These are phyloP conservation scores for Atlantisia rogersi DNA, from an alignment of 2,113 vertebrate species.

Conservation along the genomic window DNA sequence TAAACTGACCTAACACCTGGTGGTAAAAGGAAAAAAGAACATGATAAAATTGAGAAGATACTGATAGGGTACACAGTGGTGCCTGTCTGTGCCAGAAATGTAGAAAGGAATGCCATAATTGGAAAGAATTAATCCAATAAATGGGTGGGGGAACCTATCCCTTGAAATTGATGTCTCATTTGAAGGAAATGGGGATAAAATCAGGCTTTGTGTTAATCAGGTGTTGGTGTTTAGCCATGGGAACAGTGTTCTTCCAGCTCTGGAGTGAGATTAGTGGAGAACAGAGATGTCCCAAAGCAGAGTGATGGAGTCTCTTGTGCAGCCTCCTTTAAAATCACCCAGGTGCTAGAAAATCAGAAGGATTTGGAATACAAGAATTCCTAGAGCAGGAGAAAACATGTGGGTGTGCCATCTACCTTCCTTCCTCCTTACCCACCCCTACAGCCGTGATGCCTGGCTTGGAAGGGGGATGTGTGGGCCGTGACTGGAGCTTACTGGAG, in stretches of 20 bases:
- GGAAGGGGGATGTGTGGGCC: not conserved
- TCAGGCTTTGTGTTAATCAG: not conserved
- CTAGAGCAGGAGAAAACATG: rapidly evolving
- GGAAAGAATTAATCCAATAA: not conserved
- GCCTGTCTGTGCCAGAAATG: not conserved
- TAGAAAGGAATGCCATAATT: not conserved
- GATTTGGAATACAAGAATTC: not conserved
- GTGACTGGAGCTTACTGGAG: rapidly evolving
- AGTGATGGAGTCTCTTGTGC: not conserved
- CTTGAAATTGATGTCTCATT: conserved; percentile 1
- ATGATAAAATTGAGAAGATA: not conserved
- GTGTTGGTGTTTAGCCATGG: not conserved
- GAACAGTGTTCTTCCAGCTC: conserved; percentile 11
- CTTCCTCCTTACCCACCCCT: not conserved
- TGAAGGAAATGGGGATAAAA: conserved; percentile 21
- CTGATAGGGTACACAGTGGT: not conserved
- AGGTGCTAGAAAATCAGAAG: not conserved
- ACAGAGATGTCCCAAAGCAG: not conserved
- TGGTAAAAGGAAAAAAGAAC: not conserved
- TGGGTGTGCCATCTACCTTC: not conserved
- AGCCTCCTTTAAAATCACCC: not conserved
- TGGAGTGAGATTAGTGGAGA: not conserved
- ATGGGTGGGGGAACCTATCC: not conserved
- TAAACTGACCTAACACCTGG: not conserved
- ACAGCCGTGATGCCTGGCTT: not conserved